Base-by-base conservation (phyloP, 1,140 invertebrate species). In the Lepidurus arcticus region DNA sequence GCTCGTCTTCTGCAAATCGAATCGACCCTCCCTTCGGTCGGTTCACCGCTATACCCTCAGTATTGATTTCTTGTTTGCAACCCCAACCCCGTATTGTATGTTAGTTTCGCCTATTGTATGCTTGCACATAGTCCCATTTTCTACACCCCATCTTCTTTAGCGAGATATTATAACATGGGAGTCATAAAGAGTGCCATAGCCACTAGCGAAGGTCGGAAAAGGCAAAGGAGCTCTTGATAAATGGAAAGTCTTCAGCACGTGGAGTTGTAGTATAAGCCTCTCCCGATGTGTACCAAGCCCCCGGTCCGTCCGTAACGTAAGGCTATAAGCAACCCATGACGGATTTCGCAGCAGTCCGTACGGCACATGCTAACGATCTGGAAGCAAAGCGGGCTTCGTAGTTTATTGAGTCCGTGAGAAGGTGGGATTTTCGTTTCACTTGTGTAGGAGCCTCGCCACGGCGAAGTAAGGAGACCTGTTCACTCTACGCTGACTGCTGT, bases 101-200 rank as follows among this genome's bases (percentile, higher is more conserved):
- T n/a, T n/a, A n/a, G n/a, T 65, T 65, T 65, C 53, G 13, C 53
- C 53, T 65, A 65, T 65, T 65, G 53, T 65, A 21, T 65, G 53
- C 6, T 65, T n/a, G 4, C n/a, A 65, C 53, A 16, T 21, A 65
- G 4, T 21, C 53, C 53, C 53, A 65, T 65, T 34, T 34, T 16
- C 53, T 65, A 65, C 53, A 21, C 21, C 53, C 21, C 8, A 13
- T 65, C 53, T 65, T 21, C 16, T 16, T n/a, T 21, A 65, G 16
- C 1, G 21, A 13, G 7, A 13, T 16, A 65, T 65, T 16, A 21
- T 21, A 65, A 65, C 21, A 21, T 7, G 13, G 53, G 13, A 13
- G 53, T 65, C 53, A 65, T 21, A 16, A 65, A 65, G n/a, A 65
- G 53, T 65, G 53, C 53, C 21, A 7, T 65, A 65, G 45, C 45